Conservation (phyloP, 2,113 vertebrate genomes). For the Serranochromis macrocephalus region DNA sequence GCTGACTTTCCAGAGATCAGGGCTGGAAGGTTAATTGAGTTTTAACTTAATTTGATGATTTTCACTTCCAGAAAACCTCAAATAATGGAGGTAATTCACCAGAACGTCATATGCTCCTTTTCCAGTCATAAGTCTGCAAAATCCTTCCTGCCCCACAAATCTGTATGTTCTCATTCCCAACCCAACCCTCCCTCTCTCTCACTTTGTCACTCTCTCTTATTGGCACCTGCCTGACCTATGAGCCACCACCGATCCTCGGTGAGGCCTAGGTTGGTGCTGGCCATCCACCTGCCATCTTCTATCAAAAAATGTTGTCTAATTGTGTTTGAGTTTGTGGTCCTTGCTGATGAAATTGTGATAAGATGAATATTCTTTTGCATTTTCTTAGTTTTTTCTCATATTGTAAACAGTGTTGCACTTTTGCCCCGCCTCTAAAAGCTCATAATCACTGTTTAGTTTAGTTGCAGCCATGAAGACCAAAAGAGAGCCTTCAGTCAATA, state of each 20-base stretch:
- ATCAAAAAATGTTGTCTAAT: background rate
- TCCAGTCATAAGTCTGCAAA: background rate
- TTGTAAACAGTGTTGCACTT: background rate
- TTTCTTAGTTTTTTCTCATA: background rate
- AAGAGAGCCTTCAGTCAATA: background rate
- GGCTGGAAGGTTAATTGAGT: background rate
- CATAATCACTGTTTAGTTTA: background rate
- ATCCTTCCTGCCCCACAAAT: background rate
- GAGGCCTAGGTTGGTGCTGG: background rate
- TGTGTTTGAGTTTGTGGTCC: background rate
- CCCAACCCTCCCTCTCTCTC: background rate
- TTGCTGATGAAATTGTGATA: background rate
- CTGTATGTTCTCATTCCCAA: background rate
- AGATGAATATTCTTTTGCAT: background rate
- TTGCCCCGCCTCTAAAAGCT: background rate
- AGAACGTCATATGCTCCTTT: fast-evolving
- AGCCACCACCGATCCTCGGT: background rate
- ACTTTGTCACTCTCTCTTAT: background rate
- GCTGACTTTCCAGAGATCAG: background rate
- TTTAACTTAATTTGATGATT: fast-evolving
- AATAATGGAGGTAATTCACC: background rate
- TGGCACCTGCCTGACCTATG: background rate
- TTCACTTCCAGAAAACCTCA: fast-evolving
- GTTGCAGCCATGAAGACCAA: fast-evolving
- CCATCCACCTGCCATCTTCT: background rate